These are phyloP conservation scores for Liopterus haemorrhoidalis DNA, from an alignment of 2,888 invertebrate species.

Conservation along the genomic window DNA sequence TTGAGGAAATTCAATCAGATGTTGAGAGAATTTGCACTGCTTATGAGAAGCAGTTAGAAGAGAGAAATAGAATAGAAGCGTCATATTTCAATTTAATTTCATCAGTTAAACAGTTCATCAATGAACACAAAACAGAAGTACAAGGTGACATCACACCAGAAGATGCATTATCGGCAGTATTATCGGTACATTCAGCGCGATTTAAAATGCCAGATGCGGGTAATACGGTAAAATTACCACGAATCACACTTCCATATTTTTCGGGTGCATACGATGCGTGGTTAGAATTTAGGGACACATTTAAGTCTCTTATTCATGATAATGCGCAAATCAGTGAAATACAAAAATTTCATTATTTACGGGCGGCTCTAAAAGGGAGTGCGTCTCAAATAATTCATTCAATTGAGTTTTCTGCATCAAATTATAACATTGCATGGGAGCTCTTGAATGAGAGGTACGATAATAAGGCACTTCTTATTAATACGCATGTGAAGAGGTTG, in stretches of 20 bases:
- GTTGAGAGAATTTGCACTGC: no score
- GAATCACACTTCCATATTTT: neutral
- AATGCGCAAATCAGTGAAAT: slow-evolving; percentile 3
- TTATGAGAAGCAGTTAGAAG: no score
- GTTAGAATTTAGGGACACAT: slow-evolving; percentile 4
- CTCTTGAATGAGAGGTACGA: slow-evolving; percentile 21
- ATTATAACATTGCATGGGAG: slow-evolving; percentile 6
- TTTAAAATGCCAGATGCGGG: no score
- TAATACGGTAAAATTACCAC: slow-evolving; percentile 6
- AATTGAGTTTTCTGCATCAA: slow-evolving; percentile 7
- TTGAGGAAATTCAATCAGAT: no score
- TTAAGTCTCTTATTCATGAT: slow-evolving; percentile 10
- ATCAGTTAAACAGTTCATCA: no score
- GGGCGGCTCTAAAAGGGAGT: slow-evolving; percentile 5
- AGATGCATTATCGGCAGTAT: no score
- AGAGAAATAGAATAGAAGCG: no score
- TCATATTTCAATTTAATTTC: no score
- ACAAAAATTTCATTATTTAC: slow-evolving; percentile 16
- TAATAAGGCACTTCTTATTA: slow-evolving; percentile 23
- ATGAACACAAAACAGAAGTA: no score
- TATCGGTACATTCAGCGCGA: no score
- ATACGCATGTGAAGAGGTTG: slow-evolving; percentile 24
- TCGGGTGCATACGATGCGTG: neutral
- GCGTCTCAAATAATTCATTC: slow-evolving; percentile 9
- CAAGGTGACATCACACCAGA: no score